A percentile compares a stretch with the other conserved stretches of the same genome.
Conservation (phyloP, 2,888 invertebrate genomes). For the Cephus sareptanus region DNA sequence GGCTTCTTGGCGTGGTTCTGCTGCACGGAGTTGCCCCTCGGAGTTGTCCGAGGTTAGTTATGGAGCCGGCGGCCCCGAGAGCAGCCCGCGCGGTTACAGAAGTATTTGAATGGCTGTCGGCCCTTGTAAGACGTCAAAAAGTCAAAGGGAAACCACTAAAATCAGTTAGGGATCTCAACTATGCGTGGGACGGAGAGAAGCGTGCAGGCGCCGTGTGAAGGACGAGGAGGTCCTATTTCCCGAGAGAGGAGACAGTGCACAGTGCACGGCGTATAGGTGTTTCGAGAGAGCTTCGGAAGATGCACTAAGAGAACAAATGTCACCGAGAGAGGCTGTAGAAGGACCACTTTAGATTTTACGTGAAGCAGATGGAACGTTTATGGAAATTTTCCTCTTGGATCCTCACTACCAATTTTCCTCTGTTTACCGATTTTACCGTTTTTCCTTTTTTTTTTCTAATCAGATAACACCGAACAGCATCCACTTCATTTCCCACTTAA, state of each 20-base stretch:
- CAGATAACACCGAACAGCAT: not conserved
- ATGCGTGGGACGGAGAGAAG: constrained; percentile 41
- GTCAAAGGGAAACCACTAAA: constrained; percentile 65
- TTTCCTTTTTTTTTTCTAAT: not conserved
- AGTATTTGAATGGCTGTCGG: constrained; percentile 64
- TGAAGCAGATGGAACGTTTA: constrained; percentile 48
- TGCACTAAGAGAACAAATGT: constrained; percentile 7
- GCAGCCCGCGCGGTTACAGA: constrained; percentile 56
- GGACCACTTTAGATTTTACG: constrained; percentile 22
- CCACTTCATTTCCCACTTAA: not conserved
- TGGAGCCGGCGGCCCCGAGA: constrained; percentile 45
- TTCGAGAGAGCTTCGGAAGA: not conserved
- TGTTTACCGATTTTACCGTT: not conserved
- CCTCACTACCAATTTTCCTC: not conserved
- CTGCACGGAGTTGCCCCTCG: constrained; percentile 16
- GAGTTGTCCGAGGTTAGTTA: constrained; percentile 63
- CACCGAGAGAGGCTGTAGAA: constrained; percentile 9
- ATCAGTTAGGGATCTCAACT: constrained; percentile 66
- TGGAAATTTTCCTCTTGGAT: constrained; percentile 44
- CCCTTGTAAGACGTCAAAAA: constrained; percentile 65
- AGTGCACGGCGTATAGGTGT: not conserved
- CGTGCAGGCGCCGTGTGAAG: constrained; percentile 25
- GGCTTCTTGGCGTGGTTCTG: not conserved
- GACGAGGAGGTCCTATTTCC: constrained; percentile 15
- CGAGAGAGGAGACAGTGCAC: constrained; percentile 12